A percentile compares a stretch with the other conserved stretches of the same genome.
phyloP scores from a whole-genome alignment of 1,140 invertebrate genomes.

The Drosophila sp. region DNA sequence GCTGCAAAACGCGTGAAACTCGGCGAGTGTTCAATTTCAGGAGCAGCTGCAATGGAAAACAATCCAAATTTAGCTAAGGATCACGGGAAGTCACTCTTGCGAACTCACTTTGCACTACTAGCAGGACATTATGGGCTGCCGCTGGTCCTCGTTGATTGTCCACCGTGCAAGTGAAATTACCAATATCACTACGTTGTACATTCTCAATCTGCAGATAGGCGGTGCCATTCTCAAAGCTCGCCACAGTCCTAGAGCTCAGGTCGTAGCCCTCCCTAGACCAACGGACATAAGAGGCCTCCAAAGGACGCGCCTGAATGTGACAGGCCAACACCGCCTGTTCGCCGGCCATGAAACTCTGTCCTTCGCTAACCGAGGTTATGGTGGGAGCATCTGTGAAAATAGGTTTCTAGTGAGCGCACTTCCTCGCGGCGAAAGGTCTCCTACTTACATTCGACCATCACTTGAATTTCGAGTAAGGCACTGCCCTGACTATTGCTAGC shows the following conservation, averaged over 20 bases:
- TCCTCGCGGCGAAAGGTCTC: background rate
- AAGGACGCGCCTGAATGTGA: slow-evolving; percentile 92
- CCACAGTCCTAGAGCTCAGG: slow-evolving; percentile 86
- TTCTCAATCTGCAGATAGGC: slow-evolving; percentile 91
- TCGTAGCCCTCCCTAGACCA: slow-evolving; percentile 92
- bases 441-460: slow-evolving; percentile 96
- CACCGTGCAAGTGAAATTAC: slow-evolving; percentile 93
- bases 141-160: slow-evolving; percentile 94
- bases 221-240: slow-evolving; percentile 89
- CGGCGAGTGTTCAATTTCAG: slow-evolving; percentile 93
- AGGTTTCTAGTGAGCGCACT: background rate
- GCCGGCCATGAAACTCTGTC: slow-evolving; percentile 89
- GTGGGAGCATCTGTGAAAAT: slow-evolving; percentile 83
- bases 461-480: slow-evolving; percentile 89
- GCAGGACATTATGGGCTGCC: slow-evolving; percentile 85
- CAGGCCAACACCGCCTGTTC: slow-evolving; percentile 94
- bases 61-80: background rate
- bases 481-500: slow-evolving; percentile 95
- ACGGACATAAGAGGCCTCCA: slow-evolving; percentile 90
- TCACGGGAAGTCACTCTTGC: background rate
- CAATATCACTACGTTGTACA: slow-evolving; percentile 92
- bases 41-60: slow-evolving; percentile 87
- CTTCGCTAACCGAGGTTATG: slow-evolving; percentile 90
- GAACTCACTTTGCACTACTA: slow-evolving; percentile 93
- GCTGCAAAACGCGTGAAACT: slow-evolving; percentile 92